phyloP scores from a whole-genome alignment of 64 coral and sea anemone genomes.

The Stichodactyla helianthus region DNA sequence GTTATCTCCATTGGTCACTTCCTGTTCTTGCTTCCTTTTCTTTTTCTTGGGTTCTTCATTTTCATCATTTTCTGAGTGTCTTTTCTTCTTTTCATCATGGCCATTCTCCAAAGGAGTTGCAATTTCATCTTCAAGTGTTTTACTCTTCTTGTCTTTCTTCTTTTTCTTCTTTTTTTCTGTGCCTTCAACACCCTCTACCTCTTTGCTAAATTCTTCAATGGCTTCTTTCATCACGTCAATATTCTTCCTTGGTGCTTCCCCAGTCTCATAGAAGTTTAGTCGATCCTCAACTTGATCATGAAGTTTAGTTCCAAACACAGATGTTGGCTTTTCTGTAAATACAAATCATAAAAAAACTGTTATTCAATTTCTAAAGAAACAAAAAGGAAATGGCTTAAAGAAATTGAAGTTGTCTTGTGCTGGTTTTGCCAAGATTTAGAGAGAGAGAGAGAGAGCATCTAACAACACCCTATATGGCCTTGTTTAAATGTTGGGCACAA shows the following conservation, averaged over 20 bases:
- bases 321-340: constrained; percentile 69
- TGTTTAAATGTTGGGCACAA: too few species aligned
- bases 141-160: constrained; percentile 62
- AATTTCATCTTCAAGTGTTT: neutral
- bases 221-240: constrained; percentile 99
- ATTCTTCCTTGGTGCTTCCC: constrained; percentile 81
- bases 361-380: neutral
- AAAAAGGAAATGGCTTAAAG: too few species aligned
- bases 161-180: constrained; percentile 74
- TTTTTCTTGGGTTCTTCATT: neutral
- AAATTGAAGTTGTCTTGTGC: too few species aligned
- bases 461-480: too few species aligned
- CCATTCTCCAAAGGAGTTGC: constrained; percentile 30
- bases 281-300: constrained; percentile 91
- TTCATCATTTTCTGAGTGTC: constrained; percentile 15
- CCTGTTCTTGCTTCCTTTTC: constrained; percentile 34
- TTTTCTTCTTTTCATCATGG: constrained; percentile 54
- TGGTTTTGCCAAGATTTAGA: too few species aligned
- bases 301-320: constrained; percentile 83
- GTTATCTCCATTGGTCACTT: neutral
- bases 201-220: constrained; percentile 58
- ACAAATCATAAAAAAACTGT: neutral
- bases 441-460: too few species aligned
- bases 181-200: constrained; percentile 9
- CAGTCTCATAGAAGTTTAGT: constrained; percentile 93